These are phyloP conservation scores for Ectemnius continuus DNA, from an alignment of 2,888 invertebrate species.

Conservation along the genomic window DNA sequence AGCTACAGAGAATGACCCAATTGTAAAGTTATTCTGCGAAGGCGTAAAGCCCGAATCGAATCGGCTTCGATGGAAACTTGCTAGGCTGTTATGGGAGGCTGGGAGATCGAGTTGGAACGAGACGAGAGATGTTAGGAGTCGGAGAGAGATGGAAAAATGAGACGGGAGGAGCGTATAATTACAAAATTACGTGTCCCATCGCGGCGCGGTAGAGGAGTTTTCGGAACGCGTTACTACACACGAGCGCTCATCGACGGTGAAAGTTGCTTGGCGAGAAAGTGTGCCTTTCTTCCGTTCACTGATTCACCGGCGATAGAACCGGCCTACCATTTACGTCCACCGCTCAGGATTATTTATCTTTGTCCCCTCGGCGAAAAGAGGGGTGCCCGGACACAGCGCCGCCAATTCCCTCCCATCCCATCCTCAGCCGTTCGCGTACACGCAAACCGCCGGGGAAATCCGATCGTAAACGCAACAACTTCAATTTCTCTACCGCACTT, in stretches of 20 bases:
- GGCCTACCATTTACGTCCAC: conserved; percentile 15
- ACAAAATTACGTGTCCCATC: conserved; percentile 37
- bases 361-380: not conserved
- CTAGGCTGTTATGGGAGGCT: too few relatives aligned
- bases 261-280: conserved; percentile 77
- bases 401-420: conserved; percentile 6
- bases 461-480: conserved; percentile 15
- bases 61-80: not conserved
- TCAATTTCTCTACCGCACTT: not conserved
- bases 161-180: conserved; percentile 10
- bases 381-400: conserved; percentile 2
- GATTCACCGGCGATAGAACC: conserved; percentile 72
- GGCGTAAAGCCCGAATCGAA: conserved; percentile 1
- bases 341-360: conserved; percentile 26
- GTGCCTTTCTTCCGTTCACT: conserved; percentile 76
- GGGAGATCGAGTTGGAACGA: not conserved
- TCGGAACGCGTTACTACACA: conserved; percentile 63
- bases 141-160: not conserved
- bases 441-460: conserved; percentile 18
- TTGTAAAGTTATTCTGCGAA: too few relatives aligned
- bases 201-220: conserved; percentile 62
- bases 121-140: not conserved
- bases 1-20: too few relatives aligned
- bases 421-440: not conserved
- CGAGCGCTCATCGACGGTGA: conserved; percentile 76